Conservation (phyloP, 1,140 invertebrate species). For the Lutraria rhynchaena region DNA sequence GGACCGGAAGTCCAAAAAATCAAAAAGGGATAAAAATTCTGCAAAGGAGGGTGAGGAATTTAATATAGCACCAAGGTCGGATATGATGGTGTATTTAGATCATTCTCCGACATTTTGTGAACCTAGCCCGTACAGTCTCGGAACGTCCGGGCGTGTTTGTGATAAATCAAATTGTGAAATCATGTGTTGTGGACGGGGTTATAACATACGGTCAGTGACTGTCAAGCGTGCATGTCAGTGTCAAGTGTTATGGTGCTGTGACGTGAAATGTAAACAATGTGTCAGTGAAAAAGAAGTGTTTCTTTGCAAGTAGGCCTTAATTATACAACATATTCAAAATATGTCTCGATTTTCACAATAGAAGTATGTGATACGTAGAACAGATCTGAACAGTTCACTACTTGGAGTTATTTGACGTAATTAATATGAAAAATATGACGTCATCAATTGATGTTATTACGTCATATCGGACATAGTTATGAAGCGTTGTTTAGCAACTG, state of each 20-base stretch:
- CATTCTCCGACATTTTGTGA: conserved; percentile 95
- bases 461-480: too few species aligned
- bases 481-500: too few species aligned
- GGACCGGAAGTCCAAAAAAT: conserved; percentile 44
- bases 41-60: conserved; percentile 22
- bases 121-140: conserved; percentile 72
- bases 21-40: conserved; percentile 27
- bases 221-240: conserved; percentile 74
- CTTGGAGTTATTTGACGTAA: too few species aligned
- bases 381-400: too few species aligned
- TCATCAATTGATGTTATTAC: too few species aligned
- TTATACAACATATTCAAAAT: not conserved
- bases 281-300: conserved; percentile 74
- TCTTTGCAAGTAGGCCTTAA: conserved; percentile 76
- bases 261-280: conserved; percentile 78
- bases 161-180: conserved; percentile 82
- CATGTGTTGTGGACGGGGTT: conserved; percentile 83
- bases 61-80: conserved; percentile 88
- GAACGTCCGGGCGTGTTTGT: conserved; percentile 80
- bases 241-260: conserved; percentile 79
- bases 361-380: not conserved
- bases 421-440: too few species aligned
- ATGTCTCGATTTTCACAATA: too few species aligned
- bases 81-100: conserved; percentile 94
- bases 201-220: conserved; percentile 72